These are phyloP conservation scores for Cantharis rustica DNA, from an alignment of 2,888 invertebrate genomes.

Conservation along the genomic window DNA sequence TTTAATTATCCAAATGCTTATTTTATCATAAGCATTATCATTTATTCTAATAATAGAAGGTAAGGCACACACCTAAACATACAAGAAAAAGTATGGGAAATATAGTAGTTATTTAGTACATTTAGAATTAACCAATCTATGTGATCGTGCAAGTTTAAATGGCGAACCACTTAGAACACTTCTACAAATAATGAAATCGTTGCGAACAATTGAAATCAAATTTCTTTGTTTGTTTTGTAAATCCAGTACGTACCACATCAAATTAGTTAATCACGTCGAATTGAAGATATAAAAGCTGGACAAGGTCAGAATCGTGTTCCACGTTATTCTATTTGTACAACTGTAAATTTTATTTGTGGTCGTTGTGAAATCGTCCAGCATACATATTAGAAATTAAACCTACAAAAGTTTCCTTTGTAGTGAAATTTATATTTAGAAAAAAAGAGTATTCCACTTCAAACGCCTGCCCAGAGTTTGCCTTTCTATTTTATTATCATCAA, in stretches of 20 bases:
- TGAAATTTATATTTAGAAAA: neutral
- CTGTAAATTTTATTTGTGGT: constrained; percentile 2
- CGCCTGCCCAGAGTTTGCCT: neutral
- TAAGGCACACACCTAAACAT: neutral
- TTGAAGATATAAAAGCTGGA: neutral
- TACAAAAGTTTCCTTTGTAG: neutral
- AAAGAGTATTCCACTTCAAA: neutral
- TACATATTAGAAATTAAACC: neutral
- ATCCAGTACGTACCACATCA: neutral
- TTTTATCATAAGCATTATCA: neutral
- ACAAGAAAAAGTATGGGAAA: neutral
- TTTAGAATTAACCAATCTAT: neutral
- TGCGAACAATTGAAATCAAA: neutral
- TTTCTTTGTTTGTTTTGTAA: neutral
- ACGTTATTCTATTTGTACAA: constrained; percentile 1
- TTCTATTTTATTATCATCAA: neutral
- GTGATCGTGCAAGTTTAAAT: neutral
- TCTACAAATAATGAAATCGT: neutral
- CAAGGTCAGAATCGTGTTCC: constrained; percentile 15
- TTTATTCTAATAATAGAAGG: neutral
- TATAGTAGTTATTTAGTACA: neutral
- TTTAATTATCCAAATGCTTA: neutral
- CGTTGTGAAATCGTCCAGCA: constrained; percentile 1
- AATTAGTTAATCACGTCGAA: constrained; percentile 2
- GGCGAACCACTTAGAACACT: neutral